These are phyloP conservation scores for Hydropsyche tenuis DNA, from an alignment of 1,140 invertebrate genomes.

Conservation along the genomic window DNA sequence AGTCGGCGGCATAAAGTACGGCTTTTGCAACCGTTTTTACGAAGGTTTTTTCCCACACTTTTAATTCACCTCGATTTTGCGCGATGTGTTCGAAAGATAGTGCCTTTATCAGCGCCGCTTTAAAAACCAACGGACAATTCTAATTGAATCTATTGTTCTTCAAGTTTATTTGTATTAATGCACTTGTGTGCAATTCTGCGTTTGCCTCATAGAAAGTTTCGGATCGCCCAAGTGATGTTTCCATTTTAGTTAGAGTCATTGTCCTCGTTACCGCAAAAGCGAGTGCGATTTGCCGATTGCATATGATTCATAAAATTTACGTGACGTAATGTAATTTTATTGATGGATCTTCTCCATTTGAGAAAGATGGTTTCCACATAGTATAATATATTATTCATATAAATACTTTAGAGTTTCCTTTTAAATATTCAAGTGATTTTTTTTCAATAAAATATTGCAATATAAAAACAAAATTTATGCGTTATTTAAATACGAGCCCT, in stretches of 20 bases:
- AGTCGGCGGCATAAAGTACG: slow-evolving; percentile 1
- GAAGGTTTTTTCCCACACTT: slow-evolving; percentile 38
- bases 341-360: neutral
- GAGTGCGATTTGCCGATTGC: neutral
- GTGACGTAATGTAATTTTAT: neutral
- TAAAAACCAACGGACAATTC: slow-evolving; percentile 21
- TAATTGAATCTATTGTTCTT: slow-evolving; percentile 22
- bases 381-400: too few relatives aligned
- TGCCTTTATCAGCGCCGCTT: neutral
- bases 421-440: neutral
- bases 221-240: too few relatives aligned
- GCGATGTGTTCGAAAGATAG: slow-evolving; percentile 37
- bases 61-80: slow-evolving; percentile 16
- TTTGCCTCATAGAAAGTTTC: too few relatives aligned
- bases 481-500: neutral
- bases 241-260: too few relatives aligned
- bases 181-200: too few relatives aligned
- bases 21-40: slow-evolving; percentile 14
- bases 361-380: too few relatives aligned
- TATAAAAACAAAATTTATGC: neutral
- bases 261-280: neutral
- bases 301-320: slow-evolving; percentile 6
- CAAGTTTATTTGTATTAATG: neutral
- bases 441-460: neutral
- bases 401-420: too few relatives aligned